phyloP scores from a whole-genome alignment of 2,888 invertebrate genomes.

The Volucella inanis region DNA sequence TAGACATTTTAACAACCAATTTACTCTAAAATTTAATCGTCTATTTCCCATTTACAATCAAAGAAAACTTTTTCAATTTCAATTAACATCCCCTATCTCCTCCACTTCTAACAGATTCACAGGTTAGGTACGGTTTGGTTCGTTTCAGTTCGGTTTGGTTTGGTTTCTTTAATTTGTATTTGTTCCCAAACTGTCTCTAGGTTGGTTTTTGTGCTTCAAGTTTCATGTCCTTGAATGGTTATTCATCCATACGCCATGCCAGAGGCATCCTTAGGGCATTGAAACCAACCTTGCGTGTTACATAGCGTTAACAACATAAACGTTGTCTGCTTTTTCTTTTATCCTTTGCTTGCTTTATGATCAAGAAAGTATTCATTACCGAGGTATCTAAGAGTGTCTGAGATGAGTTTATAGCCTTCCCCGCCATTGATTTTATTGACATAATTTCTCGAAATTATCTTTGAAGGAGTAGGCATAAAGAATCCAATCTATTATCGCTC shows the following conservation, averaged over 20 bases:
- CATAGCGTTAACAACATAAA: neutral
- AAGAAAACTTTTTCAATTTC: slow-evolving; percentile 14
- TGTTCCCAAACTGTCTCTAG: neutral
- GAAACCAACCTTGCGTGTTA: slow-evolving; percentile 8
- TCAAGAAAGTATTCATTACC: slow-evolving; percentile 11
- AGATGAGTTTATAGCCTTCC: neutral
- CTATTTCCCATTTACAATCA: slow-evolving; percentile 16
- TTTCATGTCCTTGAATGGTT: too few relatives aligned
- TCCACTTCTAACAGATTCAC: too few relatives aligned
- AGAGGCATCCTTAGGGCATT: too few relatives aligned
- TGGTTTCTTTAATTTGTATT: slow-evolving; percentile 1
- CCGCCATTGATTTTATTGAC: slow-evolving; percentile 23
- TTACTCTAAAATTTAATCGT: slow-evolving; percentile 4
- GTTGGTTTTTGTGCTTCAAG: neutral
- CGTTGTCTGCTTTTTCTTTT: neutral
- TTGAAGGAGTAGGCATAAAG: slow-evolving; percentile 11
- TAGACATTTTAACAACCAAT: slow-evolving; percentile 12
- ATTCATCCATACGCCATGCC: too few relatives aligned
- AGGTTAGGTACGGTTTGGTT: too few relatives aligned
- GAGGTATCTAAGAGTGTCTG: neutral
- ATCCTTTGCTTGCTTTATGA: slow-evolving; percentile 1
- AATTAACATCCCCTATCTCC: slow-evolving; percentile 1
- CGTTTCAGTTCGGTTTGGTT: too few relatives aligned
- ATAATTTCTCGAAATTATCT: slow-evolving; percentile 24
- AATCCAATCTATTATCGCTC: slow-evolving; percentile 31